Conservation (phyloP, 2,113 vertebrate genomes). For the Stomatorhinus ivindoensis region DNA sequence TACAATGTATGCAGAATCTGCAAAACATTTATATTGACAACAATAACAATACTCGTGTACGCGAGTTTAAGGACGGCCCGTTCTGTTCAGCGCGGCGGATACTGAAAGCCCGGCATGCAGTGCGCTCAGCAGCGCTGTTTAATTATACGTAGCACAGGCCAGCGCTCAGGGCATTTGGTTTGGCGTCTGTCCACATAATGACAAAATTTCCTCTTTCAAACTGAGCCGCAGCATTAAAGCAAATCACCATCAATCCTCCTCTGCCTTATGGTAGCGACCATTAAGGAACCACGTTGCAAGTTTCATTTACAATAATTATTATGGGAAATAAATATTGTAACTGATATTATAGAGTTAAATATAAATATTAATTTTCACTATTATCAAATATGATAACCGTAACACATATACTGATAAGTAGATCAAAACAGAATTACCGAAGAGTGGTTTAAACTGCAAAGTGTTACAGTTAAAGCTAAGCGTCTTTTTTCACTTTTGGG, state of each 20-base stretch:
- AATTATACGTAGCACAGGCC: neutral
- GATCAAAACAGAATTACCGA: neutral
- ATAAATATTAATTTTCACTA: neutral
- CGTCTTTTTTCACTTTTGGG: neutral
- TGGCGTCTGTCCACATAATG: constrained; percentile 7
- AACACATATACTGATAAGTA: neutral
- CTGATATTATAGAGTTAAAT: neutral
- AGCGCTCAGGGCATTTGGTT: neutral
- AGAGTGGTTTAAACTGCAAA: neutral
- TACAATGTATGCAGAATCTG: neutral
- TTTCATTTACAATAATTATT: neutral
- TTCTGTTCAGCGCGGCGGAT: neutral
- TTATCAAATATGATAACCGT: neutral
- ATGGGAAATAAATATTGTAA: neutral
- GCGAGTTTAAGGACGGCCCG: neutral
- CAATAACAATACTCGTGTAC: neutral
- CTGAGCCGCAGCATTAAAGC: neutral
- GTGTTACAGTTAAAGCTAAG: neutral
- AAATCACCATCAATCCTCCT: neutral
- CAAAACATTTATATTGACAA: neutral
- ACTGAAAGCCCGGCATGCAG: neutral
- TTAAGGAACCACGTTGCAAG: neutral
- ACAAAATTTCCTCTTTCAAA: constrained; percentile 15
- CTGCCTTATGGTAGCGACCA: neutral
- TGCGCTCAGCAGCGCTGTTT: neutral